Percentiles rank a stretch among this genome's conserved stretches.
Evolutionary conservation across 2,888 invertebrate genomes (phyloP).

Genomic region (Ctena decussata): DNA sequence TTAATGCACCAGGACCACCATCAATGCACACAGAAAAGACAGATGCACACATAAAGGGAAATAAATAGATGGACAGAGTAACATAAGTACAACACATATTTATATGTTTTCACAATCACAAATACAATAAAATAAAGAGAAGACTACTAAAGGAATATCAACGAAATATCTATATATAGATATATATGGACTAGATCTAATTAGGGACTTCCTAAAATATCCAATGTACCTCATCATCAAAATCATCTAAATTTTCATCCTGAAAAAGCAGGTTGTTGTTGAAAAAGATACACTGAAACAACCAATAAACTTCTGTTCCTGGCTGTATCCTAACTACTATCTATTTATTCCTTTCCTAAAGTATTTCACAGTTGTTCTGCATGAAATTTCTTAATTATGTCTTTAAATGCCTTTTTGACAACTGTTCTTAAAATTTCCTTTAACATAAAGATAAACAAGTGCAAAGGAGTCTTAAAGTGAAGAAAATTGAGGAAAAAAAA

Average conservation of each 20-base stretch:
- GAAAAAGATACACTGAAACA: no score
- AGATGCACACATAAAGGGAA: not conserved
- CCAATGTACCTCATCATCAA: constrained; percentile 1
- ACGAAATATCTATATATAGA: not conserved
- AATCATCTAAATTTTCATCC: constrained; percentile 6
- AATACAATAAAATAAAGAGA: not conserved
- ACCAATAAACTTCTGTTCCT: no score
- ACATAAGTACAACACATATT: not conserved
- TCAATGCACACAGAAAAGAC: not conserved
- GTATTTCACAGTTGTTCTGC: no score
- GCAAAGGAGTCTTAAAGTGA: no score
- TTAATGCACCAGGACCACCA: no score
- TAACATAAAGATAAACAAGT: no score
- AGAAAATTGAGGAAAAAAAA: no score
- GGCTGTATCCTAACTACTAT: no score
- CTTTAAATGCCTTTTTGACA: no score
- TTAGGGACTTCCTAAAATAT: not conserved
- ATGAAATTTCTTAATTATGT: no score
- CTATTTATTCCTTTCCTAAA: no score
- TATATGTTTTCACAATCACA: not conserved
- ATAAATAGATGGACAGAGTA: not conserved
- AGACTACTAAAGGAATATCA: not conserved
- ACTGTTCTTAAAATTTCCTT: no score
- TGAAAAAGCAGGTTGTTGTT: not conserved
- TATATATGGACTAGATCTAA: not conserved